Evolutionary conservation across 2,797 vertebrate species (phyloP).

Genomic region (Clarias laeviceps): DNA sequence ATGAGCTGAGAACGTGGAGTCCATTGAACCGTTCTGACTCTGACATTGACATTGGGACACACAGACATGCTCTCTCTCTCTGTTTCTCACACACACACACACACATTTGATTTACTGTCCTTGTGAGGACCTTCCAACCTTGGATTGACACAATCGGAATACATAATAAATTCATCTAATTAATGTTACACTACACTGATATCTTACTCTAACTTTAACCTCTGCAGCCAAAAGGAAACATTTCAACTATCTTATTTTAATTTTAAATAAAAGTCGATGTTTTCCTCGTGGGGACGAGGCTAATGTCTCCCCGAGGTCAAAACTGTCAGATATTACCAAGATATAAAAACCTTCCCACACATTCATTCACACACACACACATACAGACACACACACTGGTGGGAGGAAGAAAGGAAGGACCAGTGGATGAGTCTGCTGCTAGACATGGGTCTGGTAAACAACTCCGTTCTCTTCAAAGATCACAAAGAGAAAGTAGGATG

Average conservation of each 20-base stretch:
- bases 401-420: background rate
- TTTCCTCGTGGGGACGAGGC: background rate
- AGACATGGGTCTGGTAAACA: background rate
- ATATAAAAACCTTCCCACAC: background rate
- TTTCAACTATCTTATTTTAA: background rate
- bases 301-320: background rate
- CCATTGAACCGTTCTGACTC: background rate
- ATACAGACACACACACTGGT: background rate
- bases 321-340: background rate
- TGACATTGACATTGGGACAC: background rate
- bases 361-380: background rate
- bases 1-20: background rate
- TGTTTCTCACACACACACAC: background rate
- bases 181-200: background rate
- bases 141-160: background rate
- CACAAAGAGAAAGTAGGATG: slow-evolving; percentile 4
- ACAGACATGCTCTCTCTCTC: background rate
- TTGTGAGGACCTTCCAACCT: background rate
- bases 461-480: background rate
- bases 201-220: background rate
- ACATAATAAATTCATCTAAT: background rate
- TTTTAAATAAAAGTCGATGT: background rate
- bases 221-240: background rate
- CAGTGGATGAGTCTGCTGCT: background rate
- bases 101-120: background rate